Percentiles rank a stretch among this genome's conserved stretches.
Conservation (phyloP, 2,113 vertebrate species). For the Nannobrachium achirus region DNA sequence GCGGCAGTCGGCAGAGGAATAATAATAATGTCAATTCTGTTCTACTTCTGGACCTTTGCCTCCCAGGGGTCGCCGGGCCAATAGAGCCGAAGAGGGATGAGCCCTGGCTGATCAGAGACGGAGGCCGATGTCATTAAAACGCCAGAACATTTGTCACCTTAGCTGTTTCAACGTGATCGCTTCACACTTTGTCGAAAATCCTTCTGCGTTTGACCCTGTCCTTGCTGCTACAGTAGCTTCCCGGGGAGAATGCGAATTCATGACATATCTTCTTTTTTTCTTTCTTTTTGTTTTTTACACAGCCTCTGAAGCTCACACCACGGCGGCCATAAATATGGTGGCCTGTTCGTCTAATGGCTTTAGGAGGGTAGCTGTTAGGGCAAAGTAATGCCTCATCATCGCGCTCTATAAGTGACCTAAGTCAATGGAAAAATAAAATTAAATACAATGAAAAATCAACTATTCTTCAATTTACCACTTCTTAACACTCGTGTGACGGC, state of each 20-base stretch:
- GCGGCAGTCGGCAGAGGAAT: not conserved
- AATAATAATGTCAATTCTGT: not conserved
- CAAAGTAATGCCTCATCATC: slow-evolving; percentile 23
- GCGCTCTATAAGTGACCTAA: slow-evolving; percentile 50
- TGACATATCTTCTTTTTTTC: slow-evolving; percentile 20
- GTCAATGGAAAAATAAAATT: slow-evolving; percentile 24
- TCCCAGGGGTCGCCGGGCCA: not conserved
- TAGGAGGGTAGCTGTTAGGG: slow-evolving; percentile 41
- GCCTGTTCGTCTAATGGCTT: slow-evolving; percentile 29
- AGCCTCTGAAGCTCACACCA: slow-evolving; percentile 9
- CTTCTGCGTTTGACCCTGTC: not conserved
- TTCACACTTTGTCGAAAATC: not conserved
- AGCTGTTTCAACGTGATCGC: not conserved
- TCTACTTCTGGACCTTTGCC: not conserved
- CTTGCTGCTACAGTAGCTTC: not conserved
- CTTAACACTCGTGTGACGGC: not conserved
- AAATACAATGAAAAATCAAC: slow-evolving; percentile 12
- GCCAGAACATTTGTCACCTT: not conserved
- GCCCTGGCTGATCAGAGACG: not conserved
- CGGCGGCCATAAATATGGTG: slow-evolving; percentile 39
- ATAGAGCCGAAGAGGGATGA: not conserved
- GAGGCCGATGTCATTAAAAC: not conserved
- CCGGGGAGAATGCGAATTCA: slow-evolving; percentile 16
- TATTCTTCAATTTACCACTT: slow-evolving; percentile 20
- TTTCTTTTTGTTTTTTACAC: no score